Evolutionary conservation across 1,140 invertebrate genomes (phyloP), one percentile per base, ranked within the genome.

Genomic region (Listronotus bonariensis): DNA sequence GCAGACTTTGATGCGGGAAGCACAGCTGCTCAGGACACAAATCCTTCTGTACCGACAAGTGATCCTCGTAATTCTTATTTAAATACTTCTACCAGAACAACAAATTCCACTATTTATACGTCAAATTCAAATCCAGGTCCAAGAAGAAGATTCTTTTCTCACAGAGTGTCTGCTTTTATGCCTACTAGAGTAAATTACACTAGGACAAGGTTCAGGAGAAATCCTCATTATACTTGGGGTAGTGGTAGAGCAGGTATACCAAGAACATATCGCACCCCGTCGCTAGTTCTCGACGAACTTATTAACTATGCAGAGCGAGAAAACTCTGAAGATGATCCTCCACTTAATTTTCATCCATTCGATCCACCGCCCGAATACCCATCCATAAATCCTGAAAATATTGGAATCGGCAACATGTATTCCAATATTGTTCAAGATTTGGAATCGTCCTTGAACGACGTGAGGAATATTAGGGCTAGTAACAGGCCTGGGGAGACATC

Each of bases 281-380:
- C 55, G 40, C 72, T 73, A 43, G 69, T 67, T 6, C 49, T 72
- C 11, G 77, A 78, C 64, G 76, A 77, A 61, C 67, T 78, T 0
- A 74, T 77, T n/a, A 77, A 77, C 51, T 78, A 74, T 63, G 73
- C 76, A 1, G 76, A 78, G 48, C 63, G 75, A 10, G 71, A 68
- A 9, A 71, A 69, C 41, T 67, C 70, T 1, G 74, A 74, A 55
- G 72, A 71, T 14, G 69, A 69, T 61, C 48, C 62, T 0, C 48
- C 32, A 1, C 38, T 45, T 0, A 36, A 64, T n/a, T 60, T 58
- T 51, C 69, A 70, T 52, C 68, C 72, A 9, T 68, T 70, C 43
- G 69, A 71, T 51, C 68, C 69, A 42, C 70, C 75, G 42, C 56
- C 71, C 3, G 68, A 74, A 70, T 58, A 67, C 60, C 67, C 68